These are phyloP conservation scores for Syrrhaptes paradoxus DNA, from an alignment of 2,113 vertebrate species.

Conservation along the genomic window DNA sequence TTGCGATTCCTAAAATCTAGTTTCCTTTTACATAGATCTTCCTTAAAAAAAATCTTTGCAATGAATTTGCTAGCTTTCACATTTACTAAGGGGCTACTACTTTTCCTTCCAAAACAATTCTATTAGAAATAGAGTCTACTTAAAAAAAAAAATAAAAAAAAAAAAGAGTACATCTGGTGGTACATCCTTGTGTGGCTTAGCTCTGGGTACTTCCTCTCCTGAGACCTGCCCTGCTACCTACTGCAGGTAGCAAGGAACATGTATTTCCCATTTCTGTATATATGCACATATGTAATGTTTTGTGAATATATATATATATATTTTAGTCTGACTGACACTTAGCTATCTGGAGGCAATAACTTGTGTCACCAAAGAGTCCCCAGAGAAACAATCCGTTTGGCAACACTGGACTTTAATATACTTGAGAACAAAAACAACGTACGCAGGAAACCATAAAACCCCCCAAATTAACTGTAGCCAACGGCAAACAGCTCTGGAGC, in stretches of 20 bases:
- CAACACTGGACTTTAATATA: constrained; percentile 5
- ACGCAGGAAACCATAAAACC: constrained; percentile 79
- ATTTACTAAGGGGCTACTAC: not conserved
- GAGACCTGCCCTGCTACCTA: not conserved
- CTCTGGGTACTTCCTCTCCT: not conserved
- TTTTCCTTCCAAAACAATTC: not conserved
- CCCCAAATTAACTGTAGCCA: constrained; percentile 73
- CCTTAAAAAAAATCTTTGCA: not conserved
- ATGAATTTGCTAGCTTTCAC: not conserved
- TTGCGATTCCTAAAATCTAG: not conserved
- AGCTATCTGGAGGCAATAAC: not conserved
- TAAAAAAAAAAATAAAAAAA: not conserved
- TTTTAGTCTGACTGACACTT: not conserved
- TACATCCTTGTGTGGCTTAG: not conserved
- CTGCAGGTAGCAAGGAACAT: not conserved
- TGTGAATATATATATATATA: not conserved
- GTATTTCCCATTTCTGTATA: not conserved
- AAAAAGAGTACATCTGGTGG: not conserved
- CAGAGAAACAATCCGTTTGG: constrained; percentile 53
- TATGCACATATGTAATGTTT: not conserved
- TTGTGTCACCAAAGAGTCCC: not conserved
- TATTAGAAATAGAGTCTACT: not conserved
- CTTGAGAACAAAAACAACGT: constrained; percentile 60
- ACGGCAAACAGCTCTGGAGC: constrained; percentile 25
- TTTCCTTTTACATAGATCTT: not conserved